Evolutionary conservation across 2,113 vertebrate species (phyloP).

Genomic region (Amphiprion percula): DNA sequence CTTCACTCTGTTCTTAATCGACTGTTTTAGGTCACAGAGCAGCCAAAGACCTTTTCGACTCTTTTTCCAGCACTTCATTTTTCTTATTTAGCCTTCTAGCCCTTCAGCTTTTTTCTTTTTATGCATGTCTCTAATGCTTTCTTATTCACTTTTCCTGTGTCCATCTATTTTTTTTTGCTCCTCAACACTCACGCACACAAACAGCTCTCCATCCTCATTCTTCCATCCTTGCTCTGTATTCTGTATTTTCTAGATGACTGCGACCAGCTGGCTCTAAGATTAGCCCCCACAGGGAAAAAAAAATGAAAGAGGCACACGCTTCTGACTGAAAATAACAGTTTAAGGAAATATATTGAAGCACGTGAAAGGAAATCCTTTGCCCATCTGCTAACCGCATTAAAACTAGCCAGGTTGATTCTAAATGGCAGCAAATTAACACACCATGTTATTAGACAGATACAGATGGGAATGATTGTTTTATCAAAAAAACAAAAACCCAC

Average conservation of each 20-base stretch:
- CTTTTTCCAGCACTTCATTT: slow-evolving; percentile 64
- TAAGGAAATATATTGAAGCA: slow-evolving; percentile 78
- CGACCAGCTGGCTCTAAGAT: slow-evolving; percentile 79
- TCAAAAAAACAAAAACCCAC: slow-evolving; percentile 42
- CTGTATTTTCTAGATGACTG: slow-evolving; percentile 72
- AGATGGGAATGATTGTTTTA: slow-evolving; percentile 70
- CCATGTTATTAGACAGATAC: slow-evolving; percentile 71
- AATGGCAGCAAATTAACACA: slow-evolving; percentile 73
- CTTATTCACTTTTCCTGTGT: slow-evolving; percentile 38
- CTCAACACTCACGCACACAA: slow-evolving; percentile 6
- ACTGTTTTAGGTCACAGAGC: slow-evolving; percentile 62
- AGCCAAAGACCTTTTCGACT: slow-evolving; percentile 66
- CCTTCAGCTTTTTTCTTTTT: slow-evolving; percentile 15
- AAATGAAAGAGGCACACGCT: slow-evolving; percentile 50
- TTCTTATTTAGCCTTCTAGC: slow-evolving; percentile 48
- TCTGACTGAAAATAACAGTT: slow-evolving; percentile 77
- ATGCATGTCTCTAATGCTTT: slow-evolving; percentile 31
- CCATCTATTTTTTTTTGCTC: slow-evolving; percentile 11
- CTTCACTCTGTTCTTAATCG: slow-evolving; percentile 68
- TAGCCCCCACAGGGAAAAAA: slow-evolving; percentile 49
- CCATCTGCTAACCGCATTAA: slow-evolving; percentile 81
- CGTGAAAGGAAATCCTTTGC: slow-evolving; percentile 78
- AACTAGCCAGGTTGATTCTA: slow-evolving; percentile 57
- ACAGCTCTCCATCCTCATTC: slow-evolving; percentile 32
- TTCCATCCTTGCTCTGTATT: slow-evolving; percentile 43